Evolutionary conservation across 2,888 invertebrate genomes (phyloP).

Genomic region (Eupithecia subumbrata): DNA sequence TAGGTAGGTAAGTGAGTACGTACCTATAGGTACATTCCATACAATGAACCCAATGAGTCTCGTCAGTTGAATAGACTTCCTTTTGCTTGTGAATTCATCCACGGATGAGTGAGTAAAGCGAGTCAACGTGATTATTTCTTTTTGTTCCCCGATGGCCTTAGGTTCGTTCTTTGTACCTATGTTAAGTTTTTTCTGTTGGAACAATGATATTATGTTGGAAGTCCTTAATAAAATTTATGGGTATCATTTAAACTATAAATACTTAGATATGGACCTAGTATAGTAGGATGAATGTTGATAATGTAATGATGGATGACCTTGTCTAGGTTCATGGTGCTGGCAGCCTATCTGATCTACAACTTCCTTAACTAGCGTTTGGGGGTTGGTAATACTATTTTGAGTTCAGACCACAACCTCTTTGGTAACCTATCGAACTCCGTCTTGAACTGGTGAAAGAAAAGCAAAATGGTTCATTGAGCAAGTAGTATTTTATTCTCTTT

Average conservation of each 20-base stretch:
- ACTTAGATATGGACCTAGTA: too few relatives aligned
- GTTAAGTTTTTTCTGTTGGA: too few relatives aligned
- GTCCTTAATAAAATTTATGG: too few relatives aligned
- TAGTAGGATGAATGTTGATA: too few relatives aligned
- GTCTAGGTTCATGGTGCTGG: too few relatives aligned
- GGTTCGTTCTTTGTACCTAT: not conserved
- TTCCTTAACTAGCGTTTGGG: too few relatives aligned
- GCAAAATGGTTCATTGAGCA: not conserved
- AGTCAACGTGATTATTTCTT: not conserved
- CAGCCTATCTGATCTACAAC: too few relatives aligned
- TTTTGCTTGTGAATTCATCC: slow-evolving; percentile 22
- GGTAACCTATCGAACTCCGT: not conserved
- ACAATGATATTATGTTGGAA: too few relatives aligned
- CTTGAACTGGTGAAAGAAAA: not conserved
- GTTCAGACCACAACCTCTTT: not conserved
- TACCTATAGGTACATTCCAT: not conserved
- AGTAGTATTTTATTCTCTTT: too few relatives aligned
- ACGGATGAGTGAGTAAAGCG: not conserved
- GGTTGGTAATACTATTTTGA: not conserved
- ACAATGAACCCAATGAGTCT: slow-evolving; percentile 5
- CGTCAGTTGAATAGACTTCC: slow-evolving; percentile 50
- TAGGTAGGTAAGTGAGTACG: not conserved
- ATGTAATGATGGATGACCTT: too few relatives aligned
- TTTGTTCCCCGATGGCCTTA: not conserved
- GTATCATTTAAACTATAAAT: too few relatives aligned